These are phyloP conservation scores for Danaus plexippus DNA, from an alignment of 1,140 invertebrate species.

Conservation along the genomic window DNA sequence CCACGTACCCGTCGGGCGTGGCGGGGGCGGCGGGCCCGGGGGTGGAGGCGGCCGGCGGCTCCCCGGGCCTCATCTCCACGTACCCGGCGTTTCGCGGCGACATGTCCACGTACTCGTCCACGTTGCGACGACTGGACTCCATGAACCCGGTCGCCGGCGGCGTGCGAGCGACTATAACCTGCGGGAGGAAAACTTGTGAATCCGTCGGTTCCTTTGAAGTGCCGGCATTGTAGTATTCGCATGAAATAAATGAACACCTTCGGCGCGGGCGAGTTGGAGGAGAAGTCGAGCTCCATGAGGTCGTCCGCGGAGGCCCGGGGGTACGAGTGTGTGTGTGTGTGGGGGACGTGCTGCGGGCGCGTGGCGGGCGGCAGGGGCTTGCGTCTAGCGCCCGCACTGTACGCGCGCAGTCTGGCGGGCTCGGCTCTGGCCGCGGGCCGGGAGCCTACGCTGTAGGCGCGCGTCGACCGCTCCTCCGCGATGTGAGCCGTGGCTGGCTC, in stretches of 20 bases:
- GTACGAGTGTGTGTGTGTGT: slow-evolving; percentile 74
- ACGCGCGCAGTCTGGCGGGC: slow-evolving; percentile 36
- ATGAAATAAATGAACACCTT: slow-evolving; percentile 16
- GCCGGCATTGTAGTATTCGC: too few species aligned
- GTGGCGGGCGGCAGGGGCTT: slow-evolving; percentile 30
- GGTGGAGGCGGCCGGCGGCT: slow-evolving; percentile 12
- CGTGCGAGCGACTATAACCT: slow-evolving; percentile 38
- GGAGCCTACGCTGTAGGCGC: slow-evolving; percentile 91
- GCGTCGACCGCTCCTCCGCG: slow-evolving; percentile 73
- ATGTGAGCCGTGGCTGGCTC: slow-evolving; percentile 51
- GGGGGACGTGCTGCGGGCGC: slow-evolving; percentile 37
- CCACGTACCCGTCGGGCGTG: slow-evolving; percentile 39
- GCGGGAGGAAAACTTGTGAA: not conserved
- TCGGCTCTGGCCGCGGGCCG: slow-evolving; percentile 64
- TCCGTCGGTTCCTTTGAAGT: too few species aligned
- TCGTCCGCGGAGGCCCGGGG: slow-evolving; percentile 76
- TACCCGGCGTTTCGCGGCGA: slow-evolving; percentile 41
- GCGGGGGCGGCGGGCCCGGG: slow-evolving; percentile 9
- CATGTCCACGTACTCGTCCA: slow-evolving; percentile 58
- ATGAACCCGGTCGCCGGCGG: slow-evolving; percentile 32
- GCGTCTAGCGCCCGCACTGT: slow-evolving; percentile 39
- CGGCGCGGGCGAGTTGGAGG: slow-evolving; percentile 60
- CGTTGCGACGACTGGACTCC: slow-evolving; percentile 25
- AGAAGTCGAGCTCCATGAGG: slow-evolving; percentile 87
- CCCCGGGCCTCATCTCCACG: slow-evolving; percentile 44